Conservation (phyloP, 2,888 invertebrate species). For the Malacosoma neustria region DNA sequence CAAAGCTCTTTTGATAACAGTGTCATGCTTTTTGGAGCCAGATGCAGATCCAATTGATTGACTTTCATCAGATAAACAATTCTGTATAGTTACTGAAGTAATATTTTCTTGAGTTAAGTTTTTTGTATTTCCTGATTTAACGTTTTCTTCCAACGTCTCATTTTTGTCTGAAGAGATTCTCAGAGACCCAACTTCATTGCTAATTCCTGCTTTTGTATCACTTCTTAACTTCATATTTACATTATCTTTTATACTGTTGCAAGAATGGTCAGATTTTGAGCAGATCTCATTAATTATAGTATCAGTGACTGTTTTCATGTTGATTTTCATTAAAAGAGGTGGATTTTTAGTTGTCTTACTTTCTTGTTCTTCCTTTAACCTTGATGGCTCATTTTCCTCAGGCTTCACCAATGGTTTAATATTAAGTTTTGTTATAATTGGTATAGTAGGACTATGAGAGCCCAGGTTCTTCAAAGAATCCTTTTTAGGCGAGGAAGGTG, state of each 20-base stretch:
- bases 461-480: constrained; percentile 34
- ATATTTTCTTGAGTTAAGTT: neutral
- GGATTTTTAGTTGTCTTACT: constrained; percentile 46
- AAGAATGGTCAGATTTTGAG: constrained; percentile 24
- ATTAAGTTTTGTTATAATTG: constrained; percentile 56
- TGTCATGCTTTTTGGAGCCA: neutral
- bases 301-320: constrained; percentile 51
- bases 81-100: neutral
- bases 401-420: constrained; percentile 70
- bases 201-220: neutral
- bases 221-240: constrained; percentile 1
- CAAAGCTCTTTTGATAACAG: neutral
- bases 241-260: constrained; percentile 18
- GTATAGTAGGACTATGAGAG: constrained; percentile 30
- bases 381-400: constrained; percentile 32
- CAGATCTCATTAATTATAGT: constrained; percentile 29
- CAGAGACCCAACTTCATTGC: neutral
- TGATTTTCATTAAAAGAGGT: constrained; percentile 63
- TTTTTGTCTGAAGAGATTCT: neutral
- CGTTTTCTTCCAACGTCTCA: neutral
- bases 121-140: neutral
- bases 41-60: neutral
- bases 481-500: constrained; percentile 53
- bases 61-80: neutral
- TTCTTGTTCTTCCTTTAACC: constrained; percentile 29